These are phyloP conservation scores for Tupaia tana DNA, from an alignment of 2,113 vertebrate species.

Conservation along the genomic window DNA sequence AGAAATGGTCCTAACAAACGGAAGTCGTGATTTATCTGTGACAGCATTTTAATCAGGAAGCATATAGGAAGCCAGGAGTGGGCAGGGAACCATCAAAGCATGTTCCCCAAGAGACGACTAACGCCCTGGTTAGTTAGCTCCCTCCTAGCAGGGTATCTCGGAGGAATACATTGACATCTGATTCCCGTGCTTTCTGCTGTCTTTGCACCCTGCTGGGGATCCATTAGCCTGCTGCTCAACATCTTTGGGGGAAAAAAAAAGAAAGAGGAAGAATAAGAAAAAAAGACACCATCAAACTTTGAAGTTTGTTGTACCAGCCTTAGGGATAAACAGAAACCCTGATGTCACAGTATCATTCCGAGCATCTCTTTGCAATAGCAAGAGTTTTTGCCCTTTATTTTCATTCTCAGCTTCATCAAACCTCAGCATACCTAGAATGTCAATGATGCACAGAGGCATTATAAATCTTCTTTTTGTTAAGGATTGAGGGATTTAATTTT, in stretches of 20 bases:
- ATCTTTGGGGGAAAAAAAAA: conserved; percentile 78
- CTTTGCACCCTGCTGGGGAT: conserved; percentile 86
- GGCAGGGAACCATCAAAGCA: conserved; percentile 77
- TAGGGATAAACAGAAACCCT: conserved; percentile 90
- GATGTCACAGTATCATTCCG: conserved; percentile 82
- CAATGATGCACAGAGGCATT: conserved; percentile 65
- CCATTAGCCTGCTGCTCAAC: conserved; percentile 89
- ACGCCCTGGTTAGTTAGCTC: conserved; percentile 84
- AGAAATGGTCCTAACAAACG: conserved; percentile 36
- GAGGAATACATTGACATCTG: conserved; percentile 88
- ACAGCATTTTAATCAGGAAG: conserved; percentile 83
- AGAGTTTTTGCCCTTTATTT: conserved; percentile 85
- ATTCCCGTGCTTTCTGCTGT: conserved; percentile 83
- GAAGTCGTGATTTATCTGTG: conserved; percentile 82
- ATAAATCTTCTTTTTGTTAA: conserved; percentile 73
- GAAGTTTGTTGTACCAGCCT: conserved; percentile 87
- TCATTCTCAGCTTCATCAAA: conserved; percentile 81
- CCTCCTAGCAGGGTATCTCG: conserved; percentile 85
- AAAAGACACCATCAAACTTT: conserved; percentile 86
- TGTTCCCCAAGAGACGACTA: conserved; percentile 79
- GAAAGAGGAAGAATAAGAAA: conserved; percentile 62
- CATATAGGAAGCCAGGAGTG: conserved; percentile 77
- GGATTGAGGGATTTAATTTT: conserved; percentile 36
- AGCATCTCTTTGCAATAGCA: conserved; percentile 76
- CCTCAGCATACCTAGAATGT: conserved; percentile 74